phyloP scores from a whole-genome alignment of 2,888 invertebrate species.

The Tromatobia lineatoria region DNA sequence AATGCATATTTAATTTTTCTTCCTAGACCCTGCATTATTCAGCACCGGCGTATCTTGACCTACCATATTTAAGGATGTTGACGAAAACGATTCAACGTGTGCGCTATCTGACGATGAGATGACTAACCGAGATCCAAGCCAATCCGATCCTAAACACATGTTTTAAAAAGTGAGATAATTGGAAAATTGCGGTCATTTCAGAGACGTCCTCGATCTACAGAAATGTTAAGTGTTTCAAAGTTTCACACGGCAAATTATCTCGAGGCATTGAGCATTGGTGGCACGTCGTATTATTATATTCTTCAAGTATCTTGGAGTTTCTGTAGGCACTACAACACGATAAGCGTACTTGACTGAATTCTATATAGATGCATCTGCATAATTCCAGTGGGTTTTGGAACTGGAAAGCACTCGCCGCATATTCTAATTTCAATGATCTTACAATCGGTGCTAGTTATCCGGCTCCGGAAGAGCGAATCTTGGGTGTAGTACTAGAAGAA shows the following conservation, averaged over 20 bases:
- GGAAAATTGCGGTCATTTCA: background rate
- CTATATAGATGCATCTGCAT: conserved; percentile 5
- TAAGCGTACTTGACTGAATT: conserved; percentile 5
- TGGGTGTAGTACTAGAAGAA: conserved; percentile 32
- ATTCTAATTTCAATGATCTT: conserved; percentile 45
- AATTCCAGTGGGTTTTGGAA: conserved; percentile 16
- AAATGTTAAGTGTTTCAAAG: background rate
- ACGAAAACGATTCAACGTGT: too few relatives aligned
- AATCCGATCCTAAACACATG: background rate
- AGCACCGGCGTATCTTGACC: too few relatives aligned
- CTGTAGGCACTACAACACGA: conserved; percentile 5
- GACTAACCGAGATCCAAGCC: background rate
- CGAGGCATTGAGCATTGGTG: background rate
- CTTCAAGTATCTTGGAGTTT: background rate
- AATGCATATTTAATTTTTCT: too few relatives aligned
- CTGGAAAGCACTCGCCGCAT: background rate
- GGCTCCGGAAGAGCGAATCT: conserved; percentile 39
- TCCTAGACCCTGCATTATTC: too few relatives aligned
- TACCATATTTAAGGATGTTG: too few relatives aligned
- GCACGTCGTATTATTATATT: conserved; percentile 9
- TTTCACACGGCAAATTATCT: background rate
- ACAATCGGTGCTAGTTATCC: conserved; percentile 52
- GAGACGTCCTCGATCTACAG: background rate
- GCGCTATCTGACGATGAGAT: too few relatives aligned
- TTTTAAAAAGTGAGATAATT: too few relatives aligned